Evolutionary conservation across 2,888 invertebrate genomes (phyloP).

Genomic region (Lobophora halterata): DNA sequence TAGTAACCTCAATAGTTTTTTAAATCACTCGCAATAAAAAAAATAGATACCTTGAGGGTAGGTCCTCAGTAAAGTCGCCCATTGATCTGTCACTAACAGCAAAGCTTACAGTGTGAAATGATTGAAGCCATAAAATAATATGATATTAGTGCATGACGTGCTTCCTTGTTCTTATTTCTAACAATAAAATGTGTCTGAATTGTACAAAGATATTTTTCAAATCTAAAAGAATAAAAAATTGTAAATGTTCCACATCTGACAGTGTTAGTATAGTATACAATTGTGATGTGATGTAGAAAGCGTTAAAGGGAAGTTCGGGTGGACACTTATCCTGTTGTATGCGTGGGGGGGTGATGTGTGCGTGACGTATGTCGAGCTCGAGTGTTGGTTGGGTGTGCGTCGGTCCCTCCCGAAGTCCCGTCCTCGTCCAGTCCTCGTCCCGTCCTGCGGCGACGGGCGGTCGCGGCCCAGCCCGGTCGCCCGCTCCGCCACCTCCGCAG

Average conservation of each 20-base stretch:
- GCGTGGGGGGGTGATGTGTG: constrained; percentile 41
- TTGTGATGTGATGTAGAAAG: constrained; percentile 29
- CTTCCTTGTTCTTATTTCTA: constrained; percentile 56
- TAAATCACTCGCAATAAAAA: neutral
- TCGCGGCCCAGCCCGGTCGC: constrained; percentile 45
- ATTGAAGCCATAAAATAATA: constrained; percentile 37
- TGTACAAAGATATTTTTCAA: constrained; percentile 58
- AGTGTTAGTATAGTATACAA: constrained; percentile 56
- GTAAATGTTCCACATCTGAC: constrained; percentile 34
- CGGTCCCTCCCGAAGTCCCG: constrained; percentile 39
- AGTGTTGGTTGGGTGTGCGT: constrained; percentile 43
- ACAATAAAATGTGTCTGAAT: constrained; percentile 59
- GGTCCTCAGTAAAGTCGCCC: constrained; percentile 6
- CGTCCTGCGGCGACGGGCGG: constrained; percentile 46
- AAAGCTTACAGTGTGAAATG: constrained; percentile 31
- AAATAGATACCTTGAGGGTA: constrained; percentile 21
- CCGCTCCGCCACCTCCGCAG: constrained; percentile 37
- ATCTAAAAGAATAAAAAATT: constrained; percentile 46
- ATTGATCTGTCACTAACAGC: constrained; percentile 37
- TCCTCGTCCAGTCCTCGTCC: constrained; percentile 37
- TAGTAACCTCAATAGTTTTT: too few relatives aligned
- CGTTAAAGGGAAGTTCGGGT: constrained; percentile 57
- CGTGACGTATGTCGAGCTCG: constrained; percentile 37
- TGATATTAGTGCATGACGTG: constrained; percentile 71
- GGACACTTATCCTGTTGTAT: constrained; percentile 61